Evolutionary conservation across 1,140 invertebrate genomes (phyloP), one percentile per base, ranked within the genome.

Genomic region (Bombus huntii): DNA sequence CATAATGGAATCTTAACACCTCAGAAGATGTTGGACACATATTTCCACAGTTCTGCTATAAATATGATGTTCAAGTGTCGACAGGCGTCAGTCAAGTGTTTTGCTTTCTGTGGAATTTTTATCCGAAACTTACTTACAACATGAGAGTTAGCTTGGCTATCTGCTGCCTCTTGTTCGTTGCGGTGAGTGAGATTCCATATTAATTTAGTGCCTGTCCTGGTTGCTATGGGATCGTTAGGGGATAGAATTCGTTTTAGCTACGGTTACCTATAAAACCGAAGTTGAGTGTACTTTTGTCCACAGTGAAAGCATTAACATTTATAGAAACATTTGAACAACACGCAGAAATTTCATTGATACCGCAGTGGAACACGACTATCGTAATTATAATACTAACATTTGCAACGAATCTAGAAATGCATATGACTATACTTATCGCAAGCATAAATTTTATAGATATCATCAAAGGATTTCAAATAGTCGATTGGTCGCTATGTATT

Each of bases 11-110:
- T 73, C 34, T 57, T 68, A 81, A 81, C 83, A 81, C 83, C 59
- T 85, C 18, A 6, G 2, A 0, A 44, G 9, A 34, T 4, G 28
- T 66, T 68, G 71, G 57, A 84, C 44, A 44, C 34, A 25, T 85
- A 53, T 66, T 53, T 25, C 10, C 42, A 31, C 5, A 3, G 57
- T 0, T 59, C 25, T 42, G 44, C 4, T 87, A 87, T 87, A 87
- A 87, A 87, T 83, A 73, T 83, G 74, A 59, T 22, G 39, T 70
- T 31, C 34, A 44, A 18, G 25, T 13, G 37, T 66, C 66, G 81
- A 53, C 28, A 53, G 34, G 31, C 68, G 18, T 81, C 72, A 86
- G 81, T 83, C 42, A n/a, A 28, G 85, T 66, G 3, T 34, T 10
- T 1, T 22, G 9, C 4, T 62, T 47, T 28, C 10, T 18, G 13